Percentiles rank a stretch among this genome's conserved stretches.
Evolutionary conservation across 1,140 invertebrate genomes (phyloP).

Genomic region (Dreissena rostriformis): DNA sequence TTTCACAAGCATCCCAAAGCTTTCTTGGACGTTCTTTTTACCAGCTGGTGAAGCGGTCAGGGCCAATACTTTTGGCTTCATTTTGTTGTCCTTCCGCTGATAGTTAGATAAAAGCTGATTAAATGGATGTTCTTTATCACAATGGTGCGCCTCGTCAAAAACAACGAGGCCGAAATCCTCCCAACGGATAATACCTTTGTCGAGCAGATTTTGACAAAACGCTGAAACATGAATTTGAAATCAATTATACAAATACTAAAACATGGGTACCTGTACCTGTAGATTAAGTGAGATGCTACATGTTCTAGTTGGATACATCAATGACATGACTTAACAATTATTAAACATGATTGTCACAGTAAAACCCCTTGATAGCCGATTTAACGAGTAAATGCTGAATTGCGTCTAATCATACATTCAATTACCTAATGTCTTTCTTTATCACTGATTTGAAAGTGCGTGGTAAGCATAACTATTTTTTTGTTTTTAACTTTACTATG

Average conservation of each 20-base stretch:
- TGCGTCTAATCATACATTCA: too few relatives aligned
- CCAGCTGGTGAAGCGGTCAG: constrained; percentile 78
- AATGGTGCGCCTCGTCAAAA: constrained; percentile 78
- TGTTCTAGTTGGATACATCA: not conserved
- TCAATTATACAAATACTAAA: not conserved
- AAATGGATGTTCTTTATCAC: constrained; percentile 74
- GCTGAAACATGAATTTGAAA: constrained; percentile 60
- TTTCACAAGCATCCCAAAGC: constrained; percentile 65
- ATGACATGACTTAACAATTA: not conserved
- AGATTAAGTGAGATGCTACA: not conserved
- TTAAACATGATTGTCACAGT: too few relatives aligned
- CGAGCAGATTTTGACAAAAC: constrained; percentile 72
- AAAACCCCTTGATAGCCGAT: too few relatives aligned
- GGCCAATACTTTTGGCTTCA: constrained; percentile 71
- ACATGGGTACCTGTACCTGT: not conserved
- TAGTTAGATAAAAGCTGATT: constrained; percentile 61
- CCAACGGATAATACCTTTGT: constrained; percentile 68
- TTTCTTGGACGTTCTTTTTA: constrained; percentile 63
- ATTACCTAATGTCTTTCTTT: too few relatives aligned
- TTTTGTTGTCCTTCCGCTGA: constrained; percentile 34
- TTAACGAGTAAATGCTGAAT: too few relatives aligned
- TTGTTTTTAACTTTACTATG: too few relatives aligned
- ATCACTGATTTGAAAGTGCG: too few relatives aligned
- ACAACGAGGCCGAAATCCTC: constrained; percentile 73
- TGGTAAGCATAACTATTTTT: too few relatives aligned